Evolutionary conservation across 2,113 vertebrate genomes (phyloP).

Genomic region (Ceuthmochares aereus): DNA sequence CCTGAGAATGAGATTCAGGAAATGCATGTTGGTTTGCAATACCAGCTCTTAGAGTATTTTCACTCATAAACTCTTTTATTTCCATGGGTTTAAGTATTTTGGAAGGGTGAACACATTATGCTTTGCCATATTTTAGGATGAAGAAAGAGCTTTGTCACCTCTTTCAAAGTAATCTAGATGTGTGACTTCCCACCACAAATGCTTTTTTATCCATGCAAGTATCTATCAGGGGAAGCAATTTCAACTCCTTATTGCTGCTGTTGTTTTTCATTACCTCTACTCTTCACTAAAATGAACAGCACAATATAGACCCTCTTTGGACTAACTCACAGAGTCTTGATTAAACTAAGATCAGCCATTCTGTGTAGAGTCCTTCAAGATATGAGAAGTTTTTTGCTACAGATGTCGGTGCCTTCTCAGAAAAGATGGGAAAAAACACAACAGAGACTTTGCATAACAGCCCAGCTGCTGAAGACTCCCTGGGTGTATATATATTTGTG

Average conservation of each 20-base stretch:
- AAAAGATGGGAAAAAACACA: background rate
- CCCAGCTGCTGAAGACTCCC: background rate
- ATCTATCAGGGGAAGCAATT: background rate
- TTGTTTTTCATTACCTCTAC: background rate
- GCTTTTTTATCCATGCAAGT: background rate
- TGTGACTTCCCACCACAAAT: background rate
- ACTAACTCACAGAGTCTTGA: background rate
- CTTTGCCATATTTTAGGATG: background rate
- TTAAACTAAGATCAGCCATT: background rate
- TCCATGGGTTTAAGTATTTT: background rate
- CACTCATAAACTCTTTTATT: background rate
- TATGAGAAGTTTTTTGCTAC: background rate
- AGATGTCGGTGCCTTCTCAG: background rate
- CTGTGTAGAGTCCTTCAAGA: background rate
- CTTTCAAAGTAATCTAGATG: background rate
- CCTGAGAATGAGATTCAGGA: background rate
- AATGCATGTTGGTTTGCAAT: background rate
- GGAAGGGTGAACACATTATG: background rate
- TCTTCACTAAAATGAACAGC: background rate
- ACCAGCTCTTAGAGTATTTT: background rate
- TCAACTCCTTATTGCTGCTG: background rate
- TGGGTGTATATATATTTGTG: background rate
- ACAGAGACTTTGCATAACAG: background rate
- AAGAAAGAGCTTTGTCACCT: background rate
- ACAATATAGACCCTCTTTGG: background rate